Evolutionary conservation across 2,797 vertebrate species (phyloP).

Genomic region (Gymnocypris eckloni): DNA sequence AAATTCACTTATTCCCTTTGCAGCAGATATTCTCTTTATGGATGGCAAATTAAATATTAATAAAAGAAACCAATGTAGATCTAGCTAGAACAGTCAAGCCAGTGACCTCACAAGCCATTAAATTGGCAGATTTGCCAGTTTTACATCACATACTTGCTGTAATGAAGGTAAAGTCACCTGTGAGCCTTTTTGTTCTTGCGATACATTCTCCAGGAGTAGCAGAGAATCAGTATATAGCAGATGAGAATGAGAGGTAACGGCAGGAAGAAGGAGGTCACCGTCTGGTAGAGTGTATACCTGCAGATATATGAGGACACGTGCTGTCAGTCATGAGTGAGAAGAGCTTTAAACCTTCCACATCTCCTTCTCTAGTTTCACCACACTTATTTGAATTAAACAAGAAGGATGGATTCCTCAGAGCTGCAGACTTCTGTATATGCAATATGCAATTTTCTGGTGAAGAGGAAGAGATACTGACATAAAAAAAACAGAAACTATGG

Average conservation of each 20-base stretch:
- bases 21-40: background rate
- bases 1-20: conserved; percentile 6
- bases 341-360: background rate
- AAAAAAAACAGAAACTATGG: no score
- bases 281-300: conserved; percentile 74
- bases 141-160: background rate
- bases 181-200: conserved; percentile 73
- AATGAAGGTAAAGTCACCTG: conserved; percentile 59
- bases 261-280: conserved; percentile 74
- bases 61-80: background rate
- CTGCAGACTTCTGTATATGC: background rate
- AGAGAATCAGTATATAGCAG: conserved; percentile 76
- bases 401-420: background rate
- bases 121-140: background rate
- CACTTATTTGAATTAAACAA: background rate
- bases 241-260: conserved; percentile 72
- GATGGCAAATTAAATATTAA: background rate
- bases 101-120: background rate
- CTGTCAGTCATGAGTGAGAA: background rate
- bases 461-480: background rate
- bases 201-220: conserved; percentile 69
- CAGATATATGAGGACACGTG: conserved; percentile 45
- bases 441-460: background rate
- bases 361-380: background rate
- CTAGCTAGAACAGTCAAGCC: background rate